phyloP scores from a whole-genome alignment of 1,140 invertebrate genomes.

The Drosophila jambulina region DNA sequence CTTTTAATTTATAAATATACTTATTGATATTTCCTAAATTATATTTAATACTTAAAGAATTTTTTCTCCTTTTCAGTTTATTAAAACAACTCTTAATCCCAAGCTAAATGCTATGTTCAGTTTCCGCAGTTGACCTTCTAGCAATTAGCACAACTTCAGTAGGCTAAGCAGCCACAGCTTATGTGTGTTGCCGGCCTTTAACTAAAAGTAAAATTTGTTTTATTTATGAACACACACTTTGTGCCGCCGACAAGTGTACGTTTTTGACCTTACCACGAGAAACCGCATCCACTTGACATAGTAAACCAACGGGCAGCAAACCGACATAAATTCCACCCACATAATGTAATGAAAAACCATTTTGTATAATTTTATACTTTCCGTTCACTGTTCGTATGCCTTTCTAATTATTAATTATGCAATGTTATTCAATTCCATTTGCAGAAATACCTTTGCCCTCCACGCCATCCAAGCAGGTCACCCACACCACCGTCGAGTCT shows the following conservation, averaged over 20 bases:
- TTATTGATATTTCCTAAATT: too few relatives aligned
- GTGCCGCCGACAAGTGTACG: slow-evolving; percentile 4
- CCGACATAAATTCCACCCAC: slow-evolving; percentile 13
- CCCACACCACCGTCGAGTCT: slow-evolving; percentile 82
- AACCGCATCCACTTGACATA: slow-evolving; percentile 56
- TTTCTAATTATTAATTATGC: slow-evolving; percentile 75
- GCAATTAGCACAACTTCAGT: slow-evolving; percentile 13
- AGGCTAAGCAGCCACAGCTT: background rate
- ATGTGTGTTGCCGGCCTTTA: slow-evolving; percentile 3
- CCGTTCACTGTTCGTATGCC: slow-evolving; percentile 1
- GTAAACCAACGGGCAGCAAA: slow-evolving; percentile 51
- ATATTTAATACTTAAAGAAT: too few relatives aligned
- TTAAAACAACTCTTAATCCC: background rate
- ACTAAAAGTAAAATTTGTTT: slow-evolving; percentile 8
- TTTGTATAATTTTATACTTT: slow-evolving; percentile 48
- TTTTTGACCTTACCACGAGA: slow-evolving; percentile 52
- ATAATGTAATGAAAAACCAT: slow-evolving; percentile 71
- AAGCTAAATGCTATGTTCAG: background rate
- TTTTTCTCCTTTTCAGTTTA: background rate
- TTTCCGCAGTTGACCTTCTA: background rate
- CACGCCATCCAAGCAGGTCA: slow-evolving; percentile 85
- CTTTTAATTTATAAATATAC: background rate
- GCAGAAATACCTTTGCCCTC: slow-evolving; percentile 85
- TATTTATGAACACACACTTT: slow-evolving; percentile 29
- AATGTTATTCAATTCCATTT: slow-evolving; percentile 75